phyloP scores from a whole-genome alignment of 2,888 invertebrate species.

The Amphipyra berbera region DNA sequence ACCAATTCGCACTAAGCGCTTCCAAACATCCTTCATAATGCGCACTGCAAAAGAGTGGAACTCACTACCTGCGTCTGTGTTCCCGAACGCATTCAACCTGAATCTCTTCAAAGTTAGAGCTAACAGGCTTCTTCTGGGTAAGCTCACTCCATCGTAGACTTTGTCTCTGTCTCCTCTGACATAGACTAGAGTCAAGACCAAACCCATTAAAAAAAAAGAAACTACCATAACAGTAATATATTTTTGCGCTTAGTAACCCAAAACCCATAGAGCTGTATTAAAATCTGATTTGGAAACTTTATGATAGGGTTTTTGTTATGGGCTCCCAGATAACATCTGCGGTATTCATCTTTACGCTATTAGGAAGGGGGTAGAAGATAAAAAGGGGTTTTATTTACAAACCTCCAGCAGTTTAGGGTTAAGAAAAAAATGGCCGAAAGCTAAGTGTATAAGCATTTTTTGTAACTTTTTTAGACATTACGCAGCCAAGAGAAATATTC shows the following conservation, averaged over 20 bases:
- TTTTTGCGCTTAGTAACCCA: background rate
- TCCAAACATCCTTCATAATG: too few species aligned
- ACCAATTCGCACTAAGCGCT: too few species aligned
- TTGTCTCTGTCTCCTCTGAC: too few species aligned
- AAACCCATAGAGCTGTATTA: conserved; percentile 20
- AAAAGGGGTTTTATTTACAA: conserved; percentile 43
- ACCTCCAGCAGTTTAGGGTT: conserved; percentile 1
- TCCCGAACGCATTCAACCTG: too few species aligned
- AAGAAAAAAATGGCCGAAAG: conserved; percentile 10
- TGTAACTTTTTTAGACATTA: background rate
- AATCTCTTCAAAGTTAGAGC: too few species aligned
- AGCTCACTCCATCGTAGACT: too few species aligned
- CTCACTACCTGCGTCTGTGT: too few species aligned
- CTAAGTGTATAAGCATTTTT: conserved; percentile 9
- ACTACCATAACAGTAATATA: background rate
- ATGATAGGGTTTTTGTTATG: conserved; percentile 37
- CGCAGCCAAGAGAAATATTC: background rate
- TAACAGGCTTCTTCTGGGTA: too few species aligned
- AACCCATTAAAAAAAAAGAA: too few species aligned
- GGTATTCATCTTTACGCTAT: conserved; percentile 37
- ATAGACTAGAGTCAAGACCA: too few species aligned
- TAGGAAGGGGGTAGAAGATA: conserved; percentile 33
- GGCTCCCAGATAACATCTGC: conserved; percentile 39
- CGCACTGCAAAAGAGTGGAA: too few species aligned
- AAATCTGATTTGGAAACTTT: conserved; percentile 37